Conservation (phyloP, 2,888 invertebrate species). For the Sarcophaga caerulescens region DNA sequence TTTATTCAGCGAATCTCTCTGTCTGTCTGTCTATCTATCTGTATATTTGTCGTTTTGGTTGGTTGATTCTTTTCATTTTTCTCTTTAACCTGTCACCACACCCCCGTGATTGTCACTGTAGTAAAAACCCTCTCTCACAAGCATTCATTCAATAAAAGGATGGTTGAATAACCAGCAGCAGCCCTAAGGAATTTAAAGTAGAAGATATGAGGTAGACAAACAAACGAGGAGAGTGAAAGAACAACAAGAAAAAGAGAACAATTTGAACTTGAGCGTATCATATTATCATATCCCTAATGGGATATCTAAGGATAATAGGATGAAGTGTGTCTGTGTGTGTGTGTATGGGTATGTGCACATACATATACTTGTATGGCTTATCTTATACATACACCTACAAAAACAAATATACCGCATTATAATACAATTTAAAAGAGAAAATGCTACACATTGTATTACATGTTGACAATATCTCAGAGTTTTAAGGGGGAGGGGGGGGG, state of each 20-base stretch:
- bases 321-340: background rate
- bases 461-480: conserved; percentile 46
- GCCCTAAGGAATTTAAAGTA: conserved; percentile 26
- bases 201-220: conserved; percentile 6
- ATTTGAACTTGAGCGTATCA: conserved; percentile 62
- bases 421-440: conserved; percentile 26
- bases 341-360: background rate
- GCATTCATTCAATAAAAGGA: background rate
- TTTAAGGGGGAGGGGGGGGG: conserved; percentile 19
- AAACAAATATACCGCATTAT: background rate
- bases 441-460: conserved; percentile 11
- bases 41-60: background rate
- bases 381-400: background rate
- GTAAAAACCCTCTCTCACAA: background rate
- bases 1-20: conserved; percentile 1
- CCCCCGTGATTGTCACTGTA: background rate
- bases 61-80: conserved; percentile 15
- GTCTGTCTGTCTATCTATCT: background rate
- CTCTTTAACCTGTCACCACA: conserved; percentile 15
- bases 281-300: conserved; percentile 64
- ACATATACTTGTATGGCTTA: background rate
- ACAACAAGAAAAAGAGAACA: conserved; percentile 2
- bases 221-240: too few species aligned
- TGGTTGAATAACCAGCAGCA: conserved; percentile 16
- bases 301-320: conserved; percentile 44